A percentile compares a stretch with the other conserved stretches of the same genome.
phyloP scores from a whole-genome alignment of 2,113 vertebrate genomes.

The Tachysurus fulvidraco region DNA sequence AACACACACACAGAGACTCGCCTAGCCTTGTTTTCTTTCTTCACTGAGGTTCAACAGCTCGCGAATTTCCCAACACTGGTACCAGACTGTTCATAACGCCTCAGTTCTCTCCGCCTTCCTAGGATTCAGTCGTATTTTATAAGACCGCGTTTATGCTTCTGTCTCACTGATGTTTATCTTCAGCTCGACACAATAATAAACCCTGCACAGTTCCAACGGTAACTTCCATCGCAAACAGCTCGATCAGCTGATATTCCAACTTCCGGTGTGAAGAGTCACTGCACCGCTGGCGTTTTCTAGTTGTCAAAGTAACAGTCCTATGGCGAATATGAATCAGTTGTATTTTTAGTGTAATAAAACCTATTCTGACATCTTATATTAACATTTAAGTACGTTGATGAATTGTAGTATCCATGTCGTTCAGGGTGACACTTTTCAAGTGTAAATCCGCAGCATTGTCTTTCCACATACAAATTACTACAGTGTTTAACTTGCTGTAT shows the following conservation, averaged over 20 bases:
- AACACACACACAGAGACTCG: not conserved
- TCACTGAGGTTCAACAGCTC: constrained; percentile 58
- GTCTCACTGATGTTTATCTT: not conserved
- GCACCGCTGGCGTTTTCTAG: constrained; percentile 18
- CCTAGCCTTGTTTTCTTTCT: constrained; percentile 54
- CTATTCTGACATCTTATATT: not conserved
- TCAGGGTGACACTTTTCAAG: not conserved
- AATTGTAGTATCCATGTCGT: not conserved
- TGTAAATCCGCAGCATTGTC: not conserved
- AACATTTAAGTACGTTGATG: not conserved
- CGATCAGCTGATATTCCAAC: constrained; percentile 76
- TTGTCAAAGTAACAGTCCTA: constrained; percentile 49
- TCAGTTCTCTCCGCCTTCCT: constrained; percentile 20
- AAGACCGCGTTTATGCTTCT: not conserved
- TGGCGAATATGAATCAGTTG: not conserved
- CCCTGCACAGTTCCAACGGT: constrained; percentile 58
- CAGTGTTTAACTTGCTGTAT: not conserved
- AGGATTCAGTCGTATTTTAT: not conserved
- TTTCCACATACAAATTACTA: not conserved
- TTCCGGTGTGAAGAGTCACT: constrained; percentile 62
- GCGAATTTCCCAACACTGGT: constrained; percentile 41
- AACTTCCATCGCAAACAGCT: constrained; percentile 75
- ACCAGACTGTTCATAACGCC: constrained; percentile 19
- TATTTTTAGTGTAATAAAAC: not conserved
- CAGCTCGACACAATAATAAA: constrained; percentile 26